Conservation (phyloP, 2,797 vertebrate genomes). For the Hippoglossus hippoglossus region DNA sequence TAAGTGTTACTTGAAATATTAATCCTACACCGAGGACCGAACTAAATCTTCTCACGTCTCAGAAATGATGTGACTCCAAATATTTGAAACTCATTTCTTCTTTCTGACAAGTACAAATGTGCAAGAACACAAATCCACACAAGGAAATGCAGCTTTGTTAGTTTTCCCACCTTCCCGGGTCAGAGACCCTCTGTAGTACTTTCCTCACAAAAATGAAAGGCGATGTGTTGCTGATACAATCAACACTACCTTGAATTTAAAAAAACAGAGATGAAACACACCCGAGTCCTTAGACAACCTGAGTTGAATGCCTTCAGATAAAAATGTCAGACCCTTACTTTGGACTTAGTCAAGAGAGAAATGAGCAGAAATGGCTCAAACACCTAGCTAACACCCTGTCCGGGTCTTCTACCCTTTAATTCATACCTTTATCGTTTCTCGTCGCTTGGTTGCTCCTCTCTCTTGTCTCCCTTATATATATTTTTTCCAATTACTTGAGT, state of each 20-base stretch:
- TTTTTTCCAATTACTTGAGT: constrained; percentile 74
- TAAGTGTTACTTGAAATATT: too few relatives aligned
- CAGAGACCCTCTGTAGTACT: constrained; percentile 36
- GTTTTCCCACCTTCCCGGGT: constrained; percentile 43
- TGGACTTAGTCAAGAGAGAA: constrained; percentile 49
- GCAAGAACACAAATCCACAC: constrained; percentile 9
- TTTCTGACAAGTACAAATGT: constrained; percentile 13
- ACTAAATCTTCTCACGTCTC: not conserved
- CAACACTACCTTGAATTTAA: constrained; percentile 45
- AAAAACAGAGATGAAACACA: constrained; percentile 49
- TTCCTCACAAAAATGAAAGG: constrained; percentile 43
- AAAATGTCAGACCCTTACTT: constrained; percentile 31
- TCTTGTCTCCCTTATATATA: constrained; percentile 63
- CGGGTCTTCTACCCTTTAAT: constrained; percentile 67
- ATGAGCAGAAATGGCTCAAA: constrained; percentile 49
- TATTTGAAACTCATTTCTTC: constrained; percentile 39
- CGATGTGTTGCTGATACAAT: constrained; percentile 43
- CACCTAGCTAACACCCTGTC: constrained; percentile 45
- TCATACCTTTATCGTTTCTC: constrained; percentile 69
- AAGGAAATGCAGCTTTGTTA: constrained; percentile 26
- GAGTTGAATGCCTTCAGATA: constrained; percentile 8
- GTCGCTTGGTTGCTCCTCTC: constrained; percentile 65
- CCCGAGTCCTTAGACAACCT: constrained; percentile 35
- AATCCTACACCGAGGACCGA: too few relatives aligned
- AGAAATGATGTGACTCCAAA: constrained; percentile 18